These are phyloP conservation scores for Papilio glaucus DNA, from an alignment of 1,140 invertebrate species.

Conservation along the genomic window DNA sequence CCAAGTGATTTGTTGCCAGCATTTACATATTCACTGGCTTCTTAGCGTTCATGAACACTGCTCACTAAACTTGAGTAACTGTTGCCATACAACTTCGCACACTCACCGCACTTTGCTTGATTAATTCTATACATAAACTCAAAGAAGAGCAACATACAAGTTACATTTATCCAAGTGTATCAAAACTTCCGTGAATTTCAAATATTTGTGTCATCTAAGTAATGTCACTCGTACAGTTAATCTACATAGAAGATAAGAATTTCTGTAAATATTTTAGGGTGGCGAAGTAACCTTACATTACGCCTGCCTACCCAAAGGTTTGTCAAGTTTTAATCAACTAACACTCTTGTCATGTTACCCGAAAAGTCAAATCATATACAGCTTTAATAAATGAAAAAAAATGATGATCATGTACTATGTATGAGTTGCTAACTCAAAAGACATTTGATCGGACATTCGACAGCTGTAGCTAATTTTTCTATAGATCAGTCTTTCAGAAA, in stretches of 20 bases:
- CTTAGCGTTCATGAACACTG: neutral
- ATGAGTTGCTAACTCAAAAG: too few species aligned
- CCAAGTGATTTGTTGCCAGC: slow-evolving; percentile 19
- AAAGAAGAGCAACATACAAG: neutral
- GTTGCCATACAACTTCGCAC: slow-evolving; percentile 9
- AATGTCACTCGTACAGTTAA: neutral
- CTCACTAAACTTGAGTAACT: slow-evolving; percentile 11
- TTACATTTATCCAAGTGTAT: neutral
- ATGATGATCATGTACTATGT: too few species aligned
- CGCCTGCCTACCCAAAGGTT: neutral
- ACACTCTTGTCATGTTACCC: too few species aligned
- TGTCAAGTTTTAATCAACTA: too few species aligned
- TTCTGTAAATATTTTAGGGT: neutral
- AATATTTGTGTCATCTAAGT: neutral
- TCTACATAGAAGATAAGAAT: neutral
- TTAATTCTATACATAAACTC: slow-evolving; percentile 9
- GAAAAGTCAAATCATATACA: too few species aligned
- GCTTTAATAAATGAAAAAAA: too few species aligned
- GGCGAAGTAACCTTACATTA: neutral
- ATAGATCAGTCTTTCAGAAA: too few species aligned
- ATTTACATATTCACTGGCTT: slow-evolving; percentile 31
- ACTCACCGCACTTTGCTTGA: slow-evolving; percentile 18
- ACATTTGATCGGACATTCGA: too few species aligned
- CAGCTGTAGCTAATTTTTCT: too few species aligned
- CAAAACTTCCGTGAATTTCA: slow-evolving; percentile 11